A percentile compares a stretch with the other conserved stretches of the same genome.
Conservation (phyloP, 2,113 vertebrate species). For the Actenoides lindsayi region DNA sequence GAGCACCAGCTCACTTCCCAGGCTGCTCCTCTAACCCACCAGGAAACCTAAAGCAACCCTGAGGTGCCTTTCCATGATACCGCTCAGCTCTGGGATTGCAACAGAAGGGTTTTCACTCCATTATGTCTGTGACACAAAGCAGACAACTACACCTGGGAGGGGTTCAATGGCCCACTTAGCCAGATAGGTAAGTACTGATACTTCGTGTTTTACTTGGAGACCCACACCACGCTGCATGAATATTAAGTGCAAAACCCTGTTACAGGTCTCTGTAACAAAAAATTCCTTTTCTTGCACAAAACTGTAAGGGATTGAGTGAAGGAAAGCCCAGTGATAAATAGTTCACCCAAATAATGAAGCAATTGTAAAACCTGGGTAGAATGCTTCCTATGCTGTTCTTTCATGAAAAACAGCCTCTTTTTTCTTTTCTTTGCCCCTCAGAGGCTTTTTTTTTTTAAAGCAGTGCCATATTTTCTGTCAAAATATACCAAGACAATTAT, state of each 20-base stretch:
- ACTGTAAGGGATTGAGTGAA: not conserved
- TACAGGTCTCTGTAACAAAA: not conserved
- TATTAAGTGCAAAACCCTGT: not conserved
- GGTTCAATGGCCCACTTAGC: not conserved
- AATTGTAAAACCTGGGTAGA: not conserved
- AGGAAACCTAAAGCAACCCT: not conserved
- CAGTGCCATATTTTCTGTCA: not conserved
- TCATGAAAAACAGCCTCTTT: not conserved
- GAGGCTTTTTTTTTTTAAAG: not conserved
- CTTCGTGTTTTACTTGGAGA: not conserved
- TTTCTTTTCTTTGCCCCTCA: not conserved
- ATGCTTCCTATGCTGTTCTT: not conserved
- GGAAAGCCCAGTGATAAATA: not conserved
- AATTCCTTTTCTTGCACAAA: not conserved
- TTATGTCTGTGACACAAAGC: not conserved
- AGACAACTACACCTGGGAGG: not conserved
- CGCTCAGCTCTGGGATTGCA: not conserved
- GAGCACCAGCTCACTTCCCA: not conserved
- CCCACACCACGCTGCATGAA: not conserved
- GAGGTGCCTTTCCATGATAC: not conserved
- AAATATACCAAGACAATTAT: not conserved
- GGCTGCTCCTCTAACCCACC: not conserved
- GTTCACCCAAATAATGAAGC: not conserved
- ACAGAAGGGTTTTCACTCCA: too few relatives aligned
- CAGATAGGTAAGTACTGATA: not conserved